Evolutionary conservation across 2,888 invertebrate species (phyloP).

Genomic region (Xanthia icteritia): DNA sequence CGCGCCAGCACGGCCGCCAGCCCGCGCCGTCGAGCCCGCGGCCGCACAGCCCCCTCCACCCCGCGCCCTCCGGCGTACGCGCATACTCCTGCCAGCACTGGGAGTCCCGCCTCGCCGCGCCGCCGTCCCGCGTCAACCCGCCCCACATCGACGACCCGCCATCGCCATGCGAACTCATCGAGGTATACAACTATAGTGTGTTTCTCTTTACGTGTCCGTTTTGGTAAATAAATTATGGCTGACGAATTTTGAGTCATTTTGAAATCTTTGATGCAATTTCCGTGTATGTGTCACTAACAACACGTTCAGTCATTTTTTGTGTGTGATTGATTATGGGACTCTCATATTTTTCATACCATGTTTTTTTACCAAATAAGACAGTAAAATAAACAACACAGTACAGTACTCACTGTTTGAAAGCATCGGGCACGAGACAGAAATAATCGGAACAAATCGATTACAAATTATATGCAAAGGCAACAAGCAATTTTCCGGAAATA

Average conservation of each 20-base stretch:
- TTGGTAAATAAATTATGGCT: slow-evolving; percentile 33
- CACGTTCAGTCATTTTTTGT: neutral
- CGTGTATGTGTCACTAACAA: neutral
- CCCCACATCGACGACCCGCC: slow-evolving; percentile 85
- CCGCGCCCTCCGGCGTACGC: slow-evolving; percentile 90
- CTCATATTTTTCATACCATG: neutral
- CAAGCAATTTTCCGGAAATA: slow-evolving; percentile 46
- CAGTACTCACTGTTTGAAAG: slow-evolving; percentile 42
- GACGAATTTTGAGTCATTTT: neutral
- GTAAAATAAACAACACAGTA: slow-evolving; percentile 37
- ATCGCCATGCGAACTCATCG: slow-evolving; percentile 87
- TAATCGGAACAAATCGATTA: slow-evolving; percentile 28
- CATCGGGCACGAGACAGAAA: slow-evolving; percentile 27
- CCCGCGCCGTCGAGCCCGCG: slow-evolving; percentile 89
- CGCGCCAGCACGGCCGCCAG: slow-evolving; percentile 90
- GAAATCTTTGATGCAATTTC: neutral
- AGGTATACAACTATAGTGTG: slow-evolving; percentile 76
- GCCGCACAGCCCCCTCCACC: slow-evolving; percentile 88
- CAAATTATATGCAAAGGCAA: slow-evolving; percentile 25
- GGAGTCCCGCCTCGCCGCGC: slow-evolving; percentile 90
- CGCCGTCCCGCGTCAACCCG: slow-evolving; percentile 86
- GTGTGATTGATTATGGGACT: neutral
- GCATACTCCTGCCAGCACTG: slow-evolving; percentile 91
- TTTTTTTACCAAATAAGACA: slow-evolving; percentile 31
- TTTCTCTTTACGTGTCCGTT: slow-evolving; percentile 32